Conservation (phyloP, 2,797 vertebrate species). For the Anguilla obscura region DNA sequence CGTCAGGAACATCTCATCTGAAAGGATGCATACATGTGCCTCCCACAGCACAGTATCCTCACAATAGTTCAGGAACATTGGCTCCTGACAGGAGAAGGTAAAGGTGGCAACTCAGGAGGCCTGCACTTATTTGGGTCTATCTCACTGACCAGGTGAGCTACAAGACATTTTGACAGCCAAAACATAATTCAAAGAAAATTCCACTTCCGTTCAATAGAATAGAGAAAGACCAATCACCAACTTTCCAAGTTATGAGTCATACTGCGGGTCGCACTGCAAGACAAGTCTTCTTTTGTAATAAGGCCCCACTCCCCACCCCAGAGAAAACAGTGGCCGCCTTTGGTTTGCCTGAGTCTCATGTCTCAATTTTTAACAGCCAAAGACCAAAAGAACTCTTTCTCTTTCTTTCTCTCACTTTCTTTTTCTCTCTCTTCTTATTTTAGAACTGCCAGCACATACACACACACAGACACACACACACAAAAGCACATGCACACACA, state of each 20-base stretch:
- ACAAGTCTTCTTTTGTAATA: not conserved
- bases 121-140: not conserved
- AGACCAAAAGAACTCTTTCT: not conserved
- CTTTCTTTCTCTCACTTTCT: not conserved
- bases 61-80: no score
- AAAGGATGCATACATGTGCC: not conserved
- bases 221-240: not conserved
- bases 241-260: not conserved
- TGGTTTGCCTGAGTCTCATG: not conserved
- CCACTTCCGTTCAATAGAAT: not conserved
- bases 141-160: not conserved
- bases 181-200: not conserved
- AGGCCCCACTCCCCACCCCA: no score
- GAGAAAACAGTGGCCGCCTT: not conserved
- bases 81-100: not conserved
- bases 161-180: not conserved
- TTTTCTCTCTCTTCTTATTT: conserved; percentile 26
- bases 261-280: not conserved
- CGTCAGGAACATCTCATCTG: not conserved
- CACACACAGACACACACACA: conserved; percentile 23
- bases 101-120: not conserved
- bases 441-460: not conserved
- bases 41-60: not conserved
- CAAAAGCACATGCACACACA: not conserved
- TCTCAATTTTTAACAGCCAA: not conserved